A percentile compares a stretch with the other conserved stretches of the same genome.
phyloP scores from a whole-genome alignment of 2,888 invertebrate species.

The Lordiphosa andalusiaca region DNA sequence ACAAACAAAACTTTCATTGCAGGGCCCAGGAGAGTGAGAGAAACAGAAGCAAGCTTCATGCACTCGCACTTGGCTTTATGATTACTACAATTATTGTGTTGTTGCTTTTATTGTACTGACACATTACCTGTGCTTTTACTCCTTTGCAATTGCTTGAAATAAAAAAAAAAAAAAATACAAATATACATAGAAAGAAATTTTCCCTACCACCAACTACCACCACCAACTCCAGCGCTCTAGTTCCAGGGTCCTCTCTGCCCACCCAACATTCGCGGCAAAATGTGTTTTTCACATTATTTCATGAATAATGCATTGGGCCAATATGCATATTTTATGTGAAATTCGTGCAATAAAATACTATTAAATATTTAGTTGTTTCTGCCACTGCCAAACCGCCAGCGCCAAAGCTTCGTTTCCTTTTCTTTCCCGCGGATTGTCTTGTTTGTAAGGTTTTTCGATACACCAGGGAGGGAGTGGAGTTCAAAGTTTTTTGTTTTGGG shows the following conservation, averaged over 20 bases:
- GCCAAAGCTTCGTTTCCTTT: neutral
- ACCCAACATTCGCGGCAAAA: conserved; percentile 49
- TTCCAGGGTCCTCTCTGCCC: neutral
- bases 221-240: neutral
- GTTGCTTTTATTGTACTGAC: conserved; percentile 24
- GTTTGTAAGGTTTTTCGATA: neutral
- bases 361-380: conserved; percentile 78
- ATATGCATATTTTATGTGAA: conserved; percentile 80
- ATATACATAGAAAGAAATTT: conserved; percentile 26
- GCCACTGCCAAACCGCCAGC: conserved; percentile 26
- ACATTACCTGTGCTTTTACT: conserved; percentile 14
- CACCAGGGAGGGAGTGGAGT: too few species aligned
- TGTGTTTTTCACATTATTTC: conserved; percentile 77
- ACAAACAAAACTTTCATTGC: conserved; percentile 7
- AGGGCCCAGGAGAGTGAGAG: conserved; percentile 14
- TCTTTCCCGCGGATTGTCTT: conserved; percentile 18
- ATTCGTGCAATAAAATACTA: conserved; percentile 80
- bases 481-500: too few species aligned
- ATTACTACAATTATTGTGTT: conserved; percentile 66
- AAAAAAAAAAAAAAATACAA: conserved; percentile 6
- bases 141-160: conserved; percentile 23
- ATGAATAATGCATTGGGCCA: conserved; percentile 79
- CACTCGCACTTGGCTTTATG: conserved; percentile 74
- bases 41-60: conserved; percentile 41
- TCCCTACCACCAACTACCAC: conserved; percentile 1